Percentiles rank a stretch among this genome's conserved stretches.
Evolutionary conservation across 2,888 invertebrate genomes (phyloP).

Genomic region (Pharmacophagus antenor): DNA sequence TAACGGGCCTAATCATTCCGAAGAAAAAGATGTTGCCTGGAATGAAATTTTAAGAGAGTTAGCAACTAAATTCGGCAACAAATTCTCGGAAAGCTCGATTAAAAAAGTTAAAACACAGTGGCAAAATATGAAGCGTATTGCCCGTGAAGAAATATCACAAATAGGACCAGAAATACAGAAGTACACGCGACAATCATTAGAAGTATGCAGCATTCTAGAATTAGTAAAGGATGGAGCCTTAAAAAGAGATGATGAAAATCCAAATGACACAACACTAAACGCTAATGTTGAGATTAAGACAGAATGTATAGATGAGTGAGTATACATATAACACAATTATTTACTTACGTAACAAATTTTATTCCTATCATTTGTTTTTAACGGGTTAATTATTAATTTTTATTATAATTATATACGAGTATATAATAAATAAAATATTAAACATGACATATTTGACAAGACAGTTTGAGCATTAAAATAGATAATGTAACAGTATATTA

Average conservation of each 20-base stretch:
- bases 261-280: constrained; percentile 52
- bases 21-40: constrained; percentile 74
- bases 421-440: no score
- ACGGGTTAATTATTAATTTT: background rate
- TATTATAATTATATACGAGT: constrained; percentile 9
- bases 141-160: constrained; percentile 64
- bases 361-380: constrained; percentile 16
- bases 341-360: background rate
- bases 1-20: constrained; percentile 68
- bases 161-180: constrained; percentile 55
- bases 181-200: constrained; percentile 59
- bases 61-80: constrained; percentile 59
- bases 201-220: constrained; percentile 66
- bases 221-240: constrained; percentile 59
- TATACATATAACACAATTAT: constrained; percentile 32
- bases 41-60: constrained; percentile 65
- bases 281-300: constrained; percentile 68
- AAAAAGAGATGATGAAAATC: constrained; percentile 46
- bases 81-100: constrained; percentile 63
- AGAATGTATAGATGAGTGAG: constrained; percentile 74
- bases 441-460: constrained; percentile 15
- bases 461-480: constrained; percentile 5
- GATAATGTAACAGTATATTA: background rate
- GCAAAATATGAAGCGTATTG: constrained; percentile 77
- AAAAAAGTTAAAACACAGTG: constrained; percentile 77